Evolutionary conservation across 2,888 invertebrate species (phyloP), one percentile per base, ranked within the genome.

Genomic region (Brachylomia viminalis): DNA sequence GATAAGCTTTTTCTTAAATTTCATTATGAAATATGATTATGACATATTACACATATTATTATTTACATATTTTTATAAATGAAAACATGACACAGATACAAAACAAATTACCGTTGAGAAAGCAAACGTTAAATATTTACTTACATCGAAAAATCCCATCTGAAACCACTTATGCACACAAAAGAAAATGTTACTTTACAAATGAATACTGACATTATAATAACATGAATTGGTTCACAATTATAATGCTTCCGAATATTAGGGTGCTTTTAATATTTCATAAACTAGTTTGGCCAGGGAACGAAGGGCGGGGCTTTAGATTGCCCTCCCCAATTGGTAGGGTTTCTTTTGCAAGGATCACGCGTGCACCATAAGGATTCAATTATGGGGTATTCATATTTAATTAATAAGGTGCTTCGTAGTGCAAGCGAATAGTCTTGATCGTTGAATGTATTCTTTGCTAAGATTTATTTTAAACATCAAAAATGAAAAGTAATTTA

Each of bases 311-410:
- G 93, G 92, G 95, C 93, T 61, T 90, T 79, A 80, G 72, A 69
- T 76, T 88, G 77, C 92, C 94, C 94, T 89, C 94, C 94, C 93
- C 88, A 3, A 86, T 81, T 61, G 78, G 61, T 76, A 87, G 90
- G 91, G 90, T 83, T 91, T 90, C 88, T 88, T 90, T 91, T 90
- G 80, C 89, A 92, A 90, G 85, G 90, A 93, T 93, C 94, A 93
- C 94, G 94, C 92, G 95, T 88, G 85, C 87, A 92, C 91, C 96
- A 95, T 95, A 95, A 94, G 95, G 95, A 92, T 90, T 92, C 90
- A 93, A 95, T 96, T 96, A 95, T 91, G 91, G 93, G 91, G 94
- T 93, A 95, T 96, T 96, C 96, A 95, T 96, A 94, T 94, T 95
- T 96, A 96, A 96, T 96, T 96, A 96, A 95, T 95, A 92, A 91